Base-by-base conservation (phyloP, 2,797 vertebrate genomes). In the Xyrichtys novacula region DNA sequence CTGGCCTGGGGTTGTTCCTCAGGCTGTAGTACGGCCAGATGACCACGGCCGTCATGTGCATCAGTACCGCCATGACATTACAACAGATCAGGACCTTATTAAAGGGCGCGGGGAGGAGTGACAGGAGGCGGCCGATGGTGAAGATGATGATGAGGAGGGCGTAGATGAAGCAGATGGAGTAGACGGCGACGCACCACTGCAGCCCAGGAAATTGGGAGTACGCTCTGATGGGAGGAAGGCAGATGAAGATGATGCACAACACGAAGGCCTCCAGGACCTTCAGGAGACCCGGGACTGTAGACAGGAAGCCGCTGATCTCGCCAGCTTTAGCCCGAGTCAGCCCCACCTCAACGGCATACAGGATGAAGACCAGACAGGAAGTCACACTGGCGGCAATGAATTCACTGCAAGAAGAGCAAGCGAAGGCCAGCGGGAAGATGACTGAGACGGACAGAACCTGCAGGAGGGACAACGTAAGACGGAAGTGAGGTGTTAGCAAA, bases 241-340 rank as follows among this genome's bases (percentile, higher is more conserved):
- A 91, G 63, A 85, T 91, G 84, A 97, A 96, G 89, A 96, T 96
- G 65, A 96, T 93, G 60, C 95, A 96, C 29, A 95, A 94, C 62
- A 96, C 89, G 0, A 95, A 96, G 48, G 92, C 91, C 75, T 97
- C 96, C 8, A 97, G 93, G 6, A 97, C 95, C 74, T 97, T 97
- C 55, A 97, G 90, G 32, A 96, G 92, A 9, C 96, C 96, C 0
- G 96, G 95, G 28, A 96, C 64, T 0, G 96, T 96, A 68, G 93
- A 90, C 48, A 97, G 90, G 80, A 96, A 97, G 28, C 94, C 94
- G 53, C 95, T 96, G 71, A 96, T 79, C 78, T 96, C 95, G 0
- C 94, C 95, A 0, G 93, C 85, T 79, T 86, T 94, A 60, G 95
- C 92, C 0, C 94, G 90, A 19, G 86, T 95, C 46, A 97, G 79